A percentile compares a stretch with the other conserved stretches of the same genome.
phyloP scores from a whole-genome alignment of 2,797 vertebrate genomes.

The Labroides dimidiatus region DNA sequence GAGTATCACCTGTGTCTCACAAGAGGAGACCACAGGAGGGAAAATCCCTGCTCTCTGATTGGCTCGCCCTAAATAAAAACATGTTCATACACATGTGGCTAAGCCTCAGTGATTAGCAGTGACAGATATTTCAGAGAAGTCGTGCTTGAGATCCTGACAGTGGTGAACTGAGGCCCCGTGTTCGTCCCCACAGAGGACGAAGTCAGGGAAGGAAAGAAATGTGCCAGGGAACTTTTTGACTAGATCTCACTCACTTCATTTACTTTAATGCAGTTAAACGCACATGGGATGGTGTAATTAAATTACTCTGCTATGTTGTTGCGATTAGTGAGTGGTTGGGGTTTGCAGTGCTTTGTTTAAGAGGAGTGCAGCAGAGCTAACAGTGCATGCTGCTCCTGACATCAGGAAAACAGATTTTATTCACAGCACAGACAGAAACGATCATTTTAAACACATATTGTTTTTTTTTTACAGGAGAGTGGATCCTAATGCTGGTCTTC shows the following conservation, averaged over 20 bases:
- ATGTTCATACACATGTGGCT: slow-evolving; percentile 22
- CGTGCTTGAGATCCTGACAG: slow-evolving; percentile 6
- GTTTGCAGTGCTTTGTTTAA: slow-evolving; percentile 14
- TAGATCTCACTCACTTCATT: slow-evolving; percentile 22
- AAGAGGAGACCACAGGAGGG: slow-evolving; percentile 2
- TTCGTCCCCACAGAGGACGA: slow-evolving; percentile 8
- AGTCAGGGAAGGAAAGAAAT: slow-evolving; percentile 6
- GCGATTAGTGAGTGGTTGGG: slow-evolving; percentile 6
- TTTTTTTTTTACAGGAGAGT: background rate
- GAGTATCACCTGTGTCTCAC: slow-evolving; percentile 35
- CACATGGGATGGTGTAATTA: slow-evolving; percentile 32
- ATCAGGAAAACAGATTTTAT: slow-evolving; percentile 17
- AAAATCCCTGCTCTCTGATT: slow-evolving; percentile 31
- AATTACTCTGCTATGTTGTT: slow-evolving; percentile 38
- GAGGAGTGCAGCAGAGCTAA: slow-evolving; percentile 12
- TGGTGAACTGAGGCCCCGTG: slow-evolving; percentile 18
- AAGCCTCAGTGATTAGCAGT: slow-evolving; percentile 22
- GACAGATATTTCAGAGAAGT: slow-evolving; percentile 40
- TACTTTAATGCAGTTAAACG: slow-evolving; percentile 44
- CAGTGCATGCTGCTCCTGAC: background rate
- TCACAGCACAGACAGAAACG: background rate
- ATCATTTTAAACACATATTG: background rate
- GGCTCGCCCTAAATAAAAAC: slow-evolving; percentile 48
- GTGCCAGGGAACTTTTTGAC: background rate
- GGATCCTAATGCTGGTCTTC: background rate